Evolutionary conservation across 2,888 invertebrate species (phyloP), one percentile per base, ranked within the genome.

Genomic region (Itoplectis maculator): DNA sequence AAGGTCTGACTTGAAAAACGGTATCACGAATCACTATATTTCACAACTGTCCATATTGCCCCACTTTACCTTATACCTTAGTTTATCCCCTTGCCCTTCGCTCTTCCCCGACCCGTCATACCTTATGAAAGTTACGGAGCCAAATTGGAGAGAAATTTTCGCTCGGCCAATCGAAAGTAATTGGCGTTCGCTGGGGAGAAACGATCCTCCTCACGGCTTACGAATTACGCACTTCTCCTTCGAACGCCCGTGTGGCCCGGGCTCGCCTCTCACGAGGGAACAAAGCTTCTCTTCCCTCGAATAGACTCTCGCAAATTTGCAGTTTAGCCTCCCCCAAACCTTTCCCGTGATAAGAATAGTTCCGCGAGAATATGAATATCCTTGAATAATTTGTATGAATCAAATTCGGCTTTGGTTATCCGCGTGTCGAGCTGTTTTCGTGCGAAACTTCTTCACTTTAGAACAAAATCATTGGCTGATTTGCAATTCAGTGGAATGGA

Each of bases 131-230:
- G 78, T 84, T 81, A 72, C 72, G 45, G 73, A 77, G 49, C 81
- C 81, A 82, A 84, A 84, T 84, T 84, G 82, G 82, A 70, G 80
- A 84, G 81, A 77, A 79, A 84, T 82, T 78, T 82, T 75, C 76
- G 80, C 73, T 74, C 79, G 79, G 73, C 80, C 81, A 82, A 84
- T 84, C 84, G 82, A 78, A 82, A 84, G 84, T 84, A 84, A 84
- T 84, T 84, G 84, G 79, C 79, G 69, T 45, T 65, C 73, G 76
- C 49, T 47, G 29, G 51, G 74, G 54, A 49, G 56, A 37, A 65
- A 56, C 76, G 29, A 45, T 78, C 65, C 45, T 75, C 29, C 65
- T 74, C 59, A 73, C 51, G 61, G 81, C 81, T 77, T 77, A 77
- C 77, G 73, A 81, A 81, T 81, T 81, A 81, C 81, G 81, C 74